Base-by-base conservation (phyloP, 2,888 invertebrate species). In the Cryptosula pallasiana region DNA sequence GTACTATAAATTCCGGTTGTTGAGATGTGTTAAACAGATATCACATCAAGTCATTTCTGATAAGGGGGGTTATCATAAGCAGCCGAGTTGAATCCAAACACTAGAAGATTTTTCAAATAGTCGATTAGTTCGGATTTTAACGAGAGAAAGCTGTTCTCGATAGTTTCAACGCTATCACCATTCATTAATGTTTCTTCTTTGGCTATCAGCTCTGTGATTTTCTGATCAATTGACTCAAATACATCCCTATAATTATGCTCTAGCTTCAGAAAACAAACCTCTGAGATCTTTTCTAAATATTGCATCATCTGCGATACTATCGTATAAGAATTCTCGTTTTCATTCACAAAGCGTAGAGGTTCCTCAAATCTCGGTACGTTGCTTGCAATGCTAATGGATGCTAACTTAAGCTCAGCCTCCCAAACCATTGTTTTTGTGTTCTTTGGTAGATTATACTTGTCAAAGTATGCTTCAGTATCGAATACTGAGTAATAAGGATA, bases 81-180 rank as follows among this genome's bases (percentile, higher is more conserved):
- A 5, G 29, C 63, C 9, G 63, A 63, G 32, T 63, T 63, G 63
- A 63, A 63, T 63, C 63, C 63, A 63, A 63, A 63, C 5, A 63
- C 63, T 5, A 32, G 63, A 9, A 63, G 27, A 32, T 63, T 32
- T 2, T 27, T 13, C 32, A 63, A 13, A 27, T 63, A 63, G 2
- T 32, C 3, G 5, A 29, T n/a, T 27, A 63, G 34, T 16, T 63
- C 63, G 25, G 13, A 5, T 32, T 63, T 32, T 32, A 63, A n/a
- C n/a, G 5, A 29, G 27, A 29, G 29, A 32, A 63, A 63, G 2
- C 3, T 63, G 27, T 9, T 27, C 32, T 63, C 63, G 1, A 63
- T 2, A 20, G 25, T 20, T 5, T 63, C 63, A 32, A 63, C 32
- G n/a, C 34, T n/a, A 3, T 20, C 34, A 5, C n/a, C n/a, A 9